Evolutionary conservation across 2,888 invertebrate species (phyloP).

Genomic region (Nasonovia ribisnigri): DNA sequence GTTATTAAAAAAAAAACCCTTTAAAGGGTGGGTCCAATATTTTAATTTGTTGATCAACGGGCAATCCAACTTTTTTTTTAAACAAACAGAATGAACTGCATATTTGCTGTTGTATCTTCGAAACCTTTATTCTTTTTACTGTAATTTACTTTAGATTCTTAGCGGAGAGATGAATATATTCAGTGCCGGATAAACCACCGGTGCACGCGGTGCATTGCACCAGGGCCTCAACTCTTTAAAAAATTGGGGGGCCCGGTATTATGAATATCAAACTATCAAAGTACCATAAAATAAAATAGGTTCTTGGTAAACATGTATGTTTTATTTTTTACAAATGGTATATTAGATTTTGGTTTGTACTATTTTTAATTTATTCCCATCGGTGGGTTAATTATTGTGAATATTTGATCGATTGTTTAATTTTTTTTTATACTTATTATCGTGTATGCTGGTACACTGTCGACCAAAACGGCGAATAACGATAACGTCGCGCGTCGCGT

Average conservation of each 20-base stretch:
- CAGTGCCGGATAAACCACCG: background rate
- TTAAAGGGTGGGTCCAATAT: too few relatives aligned
- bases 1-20: too few relatives aligned
- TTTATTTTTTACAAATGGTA: background rate
- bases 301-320: background rate
- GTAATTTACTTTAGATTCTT: too few relatives aligned
- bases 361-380: slow-evolving; percentile 2
- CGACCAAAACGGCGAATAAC: background rate
- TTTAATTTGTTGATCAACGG: too few relatives aligned
- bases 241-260: slow-evolving; percentile 5
- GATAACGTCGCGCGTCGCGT: background rate
- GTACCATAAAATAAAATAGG: slow-evolving; percentile 6
- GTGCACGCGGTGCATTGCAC: background rate
- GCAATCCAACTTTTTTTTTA: too few relatives aligned
- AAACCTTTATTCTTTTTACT: too few relatives aligned
- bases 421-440: background rate
- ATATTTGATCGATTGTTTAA: background rate
- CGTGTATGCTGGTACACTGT: slow-evolving; percentile 5
- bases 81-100: too few relatives aligned
- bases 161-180: too few relatives aligned
- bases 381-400: background rate
- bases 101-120: too few relatives aligned
- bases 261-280: background rate
- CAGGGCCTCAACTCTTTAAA: background rate
- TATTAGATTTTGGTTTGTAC: slow-evolving; percentile 3